These are phyloP conservation scores for Anthopleura sola DNA, from an alignment of 64 coral and sea anemone species.

Conservation along the genomic window DNA sequence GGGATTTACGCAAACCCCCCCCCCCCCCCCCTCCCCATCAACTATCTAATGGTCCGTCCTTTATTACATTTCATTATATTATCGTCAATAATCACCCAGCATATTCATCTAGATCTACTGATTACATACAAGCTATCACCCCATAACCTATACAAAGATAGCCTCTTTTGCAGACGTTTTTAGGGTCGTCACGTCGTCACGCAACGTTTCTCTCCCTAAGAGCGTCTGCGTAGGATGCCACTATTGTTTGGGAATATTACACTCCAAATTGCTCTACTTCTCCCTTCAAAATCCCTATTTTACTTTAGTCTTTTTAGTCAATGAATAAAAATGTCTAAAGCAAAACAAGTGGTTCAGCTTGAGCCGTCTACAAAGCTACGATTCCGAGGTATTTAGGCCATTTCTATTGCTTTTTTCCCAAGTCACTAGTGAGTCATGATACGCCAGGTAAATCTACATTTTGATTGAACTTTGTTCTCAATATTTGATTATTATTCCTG, in stretches of 20 bases:
- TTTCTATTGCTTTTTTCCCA: neutral
- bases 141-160: no score
- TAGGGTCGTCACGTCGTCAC: no score
- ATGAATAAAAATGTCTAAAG: constrained; percentile 84
- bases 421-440: neutral
- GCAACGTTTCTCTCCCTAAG: no score
- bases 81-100: no score
- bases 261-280: constrained; percentile 37
- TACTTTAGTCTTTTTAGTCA: constrained; percentile 33
- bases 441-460: neutral
- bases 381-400: constrained; percentile 72
- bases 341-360: constrained; percentile 90
- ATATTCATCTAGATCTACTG: no score
- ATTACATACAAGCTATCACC: no score
- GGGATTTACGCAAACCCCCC: no score
- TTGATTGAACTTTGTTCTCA: neutral
- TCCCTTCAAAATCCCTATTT: constrained; percentile 25
- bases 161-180: no score
- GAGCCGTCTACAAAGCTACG: constrained; percentile 77
- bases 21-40: no score
- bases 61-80: no score
- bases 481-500: constrained; percentile 14
- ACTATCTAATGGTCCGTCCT: no score
- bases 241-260: constrained; percentile 60
- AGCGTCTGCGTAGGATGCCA: constrained; percentile 85